phyloP scores from a whole-genome alignment of 2,113 vertebrate genomes.

The Ondatra zibethicus region DNA sequence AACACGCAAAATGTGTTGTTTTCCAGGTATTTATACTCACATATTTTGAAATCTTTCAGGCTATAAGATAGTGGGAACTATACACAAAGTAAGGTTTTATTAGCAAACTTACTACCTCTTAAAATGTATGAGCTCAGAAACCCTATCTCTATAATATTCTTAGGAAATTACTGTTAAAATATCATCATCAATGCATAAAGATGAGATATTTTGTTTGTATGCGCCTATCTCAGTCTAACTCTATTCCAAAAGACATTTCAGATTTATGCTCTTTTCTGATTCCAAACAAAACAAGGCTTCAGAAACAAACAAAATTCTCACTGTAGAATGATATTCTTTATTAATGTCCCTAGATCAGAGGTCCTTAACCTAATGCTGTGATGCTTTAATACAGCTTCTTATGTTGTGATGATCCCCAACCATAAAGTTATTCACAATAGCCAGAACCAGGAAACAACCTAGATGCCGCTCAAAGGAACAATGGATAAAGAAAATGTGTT shows the following conservation, averaged over 20 bases:
- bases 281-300: neutral
- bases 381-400: neutral
- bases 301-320: neutral
- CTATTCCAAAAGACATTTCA: neutral
- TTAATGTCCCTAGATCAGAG: neutral
- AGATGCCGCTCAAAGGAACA: too few species aligned
- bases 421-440: neutral
- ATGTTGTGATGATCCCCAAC: neutral
- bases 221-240: neutral
- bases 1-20: conserved; percentile 49
- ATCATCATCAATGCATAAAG: neutral
- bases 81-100: neutral
- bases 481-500: too few species aligned
- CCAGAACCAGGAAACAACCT: too few species aligned
- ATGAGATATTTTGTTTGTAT: neutral
- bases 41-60: conserved; percentile 26
- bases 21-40: conserved; percentile 30
- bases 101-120: conserved; percentile 13
- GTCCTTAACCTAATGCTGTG: neutral
- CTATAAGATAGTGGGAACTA: neutral
- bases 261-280: conserved; percentile 34
- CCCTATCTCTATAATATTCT: neutral
- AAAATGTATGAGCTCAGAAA: neutral
- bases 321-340: neutral
- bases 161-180: neutral